Base-by-base conservation (phyloP, 2,888 invertebrate genomes). In the Rhopalosiphum nymphaeae region DNA sequence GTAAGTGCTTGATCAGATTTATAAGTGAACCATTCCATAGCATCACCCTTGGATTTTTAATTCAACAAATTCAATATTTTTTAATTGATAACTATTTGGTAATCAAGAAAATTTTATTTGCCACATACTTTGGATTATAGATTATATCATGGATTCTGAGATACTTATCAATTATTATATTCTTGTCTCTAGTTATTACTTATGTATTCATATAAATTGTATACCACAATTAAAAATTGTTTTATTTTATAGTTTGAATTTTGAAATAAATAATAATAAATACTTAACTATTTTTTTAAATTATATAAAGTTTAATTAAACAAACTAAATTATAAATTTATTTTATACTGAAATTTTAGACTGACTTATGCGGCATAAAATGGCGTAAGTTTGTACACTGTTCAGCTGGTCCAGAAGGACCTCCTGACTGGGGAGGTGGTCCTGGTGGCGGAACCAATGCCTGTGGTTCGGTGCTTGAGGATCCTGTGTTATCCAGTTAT, bases 321-420 rank as follows among this genome's bases (percentile, higher is more conserved):
- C 16, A 67, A 67, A 67, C n/a, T n/a, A n/a, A 67, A 67, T 67
- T 16, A 36, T 36, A 78, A 78, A 36, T 67, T 16, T 78, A 13
- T 91, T 46, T 46, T 46, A 46, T 46, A 46, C 44, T 46, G 7
- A 46, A 36, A 94, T 97, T 97, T 29, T 97, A 99, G 99, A 99
- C 99, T 96, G 99, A 99, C 97, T 97, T 99, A 96, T 98, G 98
- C 97, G 99, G 99, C 96, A 99, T 99, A 96, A 99, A 99, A 98
- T 99, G 99, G 99, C 98, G 98, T 97, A 98, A 98, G 96, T 97
- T 98, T 96, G 98, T 98, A 96, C 94, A 94, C 44, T 94, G 94
- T 91, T 94, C 94, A 61, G 91, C 94, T 29, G 91, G 94, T 94
- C 94, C 94, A 91, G 94, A 94, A 94, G 94, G 94, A 91, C 94